These are phyloP conservation scores for Muntiacus muntjak DNA, from an alignment of 2,113 vertebrate species.

Conservation along the genomic window DNA sequence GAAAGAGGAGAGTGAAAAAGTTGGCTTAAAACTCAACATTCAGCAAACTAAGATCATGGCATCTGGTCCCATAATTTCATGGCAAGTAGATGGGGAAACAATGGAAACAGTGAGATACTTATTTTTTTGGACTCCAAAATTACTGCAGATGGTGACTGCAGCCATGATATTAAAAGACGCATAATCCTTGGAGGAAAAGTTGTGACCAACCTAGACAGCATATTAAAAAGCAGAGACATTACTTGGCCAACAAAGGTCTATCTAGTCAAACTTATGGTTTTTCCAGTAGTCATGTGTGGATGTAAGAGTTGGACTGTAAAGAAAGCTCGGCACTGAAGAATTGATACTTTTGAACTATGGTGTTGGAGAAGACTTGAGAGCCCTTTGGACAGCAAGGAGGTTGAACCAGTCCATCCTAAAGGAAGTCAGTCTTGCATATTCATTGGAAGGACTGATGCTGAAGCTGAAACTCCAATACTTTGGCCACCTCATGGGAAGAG, in stretches of 20 bases:
- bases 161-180: background rate
- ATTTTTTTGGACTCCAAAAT: background rate
- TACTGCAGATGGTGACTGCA: background rate
- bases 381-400: background rate
- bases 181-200: background rate
- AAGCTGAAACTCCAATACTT: background rate
- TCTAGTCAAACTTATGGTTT: background rate
- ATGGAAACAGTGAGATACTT: background rate
- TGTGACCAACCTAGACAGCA: background rate
- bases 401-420: background rate
- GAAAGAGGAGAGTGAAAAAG: background rate
- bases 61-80: background rate
- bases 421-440: background rate
- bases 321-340: background rate
- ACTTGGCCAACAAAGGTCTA: background rate
- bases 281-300: background rate
- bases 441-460: background rate
- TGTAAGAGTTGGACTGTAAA: background rate
- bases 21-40: background rate
- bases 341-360: background rate
- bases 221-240: background rate
- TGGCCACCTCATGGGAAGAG: background rate
- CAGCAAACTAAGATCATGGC: background rate
- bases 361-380: background rate
- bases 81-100: background rate